Evolutionary conservation across 2,113 vertebrate species (phyloP).

Genomic region (Merops nubicus): DNA sequence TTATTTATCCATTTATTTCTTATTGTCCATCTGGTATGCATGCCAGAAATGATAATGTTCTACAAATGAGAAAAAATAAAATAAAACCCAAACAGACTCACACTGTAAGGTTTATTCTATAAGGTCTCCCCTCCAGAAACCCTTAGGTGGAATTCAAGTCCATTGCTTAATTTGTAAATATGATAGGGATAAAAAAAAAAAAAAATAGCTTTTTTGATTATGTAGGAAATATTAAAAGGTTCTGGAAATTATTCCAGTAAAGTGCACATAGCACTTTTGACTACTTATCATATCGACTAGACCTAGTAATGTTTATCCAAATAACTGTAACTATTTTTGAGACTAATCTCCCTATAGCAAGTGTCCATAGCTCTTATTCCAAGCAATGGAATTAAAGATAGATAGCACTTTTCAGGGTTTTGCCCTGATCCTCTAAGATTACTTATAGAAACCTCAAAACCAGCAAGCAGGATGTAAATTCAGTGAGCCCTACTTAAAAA

Average conservation of each 20-base stretch:
- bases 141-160: neutral
- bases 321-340: neutral
- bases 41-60: neutral
- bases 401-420: neutral
- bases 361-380: neutral
- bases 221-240: neutral
- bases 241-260: neutral
- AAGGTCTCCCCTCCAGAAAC: neutral
- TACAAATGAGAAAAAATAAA: neutral
- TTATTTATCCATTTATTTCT: conserved; percentile 51
- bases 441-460: neutral
- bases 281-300: neutral
- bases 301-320: neutral
- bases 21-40: conserved; percentile 29
- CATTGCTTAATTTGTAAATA: neutral
- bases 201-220: neutral
- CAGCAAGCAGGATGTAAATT: neutral
- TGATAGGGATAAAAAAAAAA: neutral
- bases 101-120: neutral
- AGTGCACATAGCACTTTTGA: accelerated
- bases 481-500: neutral
- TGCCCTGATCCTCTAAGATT: neutral
- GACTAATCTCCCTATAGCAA: neutral
- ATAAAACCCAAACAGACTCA: neutral
- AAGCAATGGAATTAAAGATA: neutral